Evolutionary conservation across 1,140 invertebrate genomes (phyloP).

Genomic region (Drosophila simulans): DNA sequence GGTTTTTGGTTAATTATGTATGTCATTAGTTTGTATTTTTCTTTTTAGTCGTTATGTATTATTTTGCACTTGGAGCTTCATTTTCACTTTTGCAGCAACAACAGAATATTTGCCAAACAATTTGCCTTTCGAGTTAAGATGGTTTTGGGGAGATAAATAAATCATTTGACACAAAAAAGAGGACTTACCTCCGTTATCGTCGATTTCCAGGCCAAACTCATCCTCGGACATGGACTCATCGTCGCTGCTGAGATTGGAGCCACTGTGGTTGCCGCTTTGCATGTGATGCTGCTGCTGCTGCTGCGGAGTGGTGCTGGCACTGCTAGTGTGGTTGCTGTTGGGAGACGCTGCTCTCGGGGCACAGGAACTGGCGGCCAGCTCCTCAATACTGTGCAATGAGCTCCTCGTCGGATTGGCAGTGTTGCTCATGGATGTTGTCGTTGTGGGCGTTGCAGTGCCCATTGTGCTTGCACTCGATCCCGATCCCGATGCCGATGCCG

Average conservation of each 20-base stretch:
- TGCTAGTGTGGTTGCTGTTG: constrained; percentile 23
- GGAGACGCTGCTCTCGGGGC: constrained; percentile 39
- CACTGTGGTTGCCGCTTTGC: constrained; percentile 54
- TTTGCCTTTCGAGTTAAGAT: neutral
- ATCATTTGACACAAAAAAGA: neutral
- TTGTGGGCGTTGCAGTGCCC: constrained; percentile 19
- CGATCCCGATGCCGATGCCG: constrained; percentile 6
- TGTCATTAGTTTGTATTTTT: neutral
- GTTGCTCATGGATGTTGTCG: constrained; percentile 14
- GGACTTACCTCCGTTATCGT: constrained; percentile 71
- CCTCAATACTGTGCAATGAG: constrained; percentile 73
- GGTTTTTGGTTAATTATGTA: neutral
- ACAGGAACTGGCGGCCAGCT: constrained; percentile 73
- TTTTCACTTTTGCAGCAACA: constrained; percentile 25
- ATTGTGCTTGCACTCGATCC: constrained; percentile 39
- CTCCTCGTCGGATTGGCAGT: constrained; percentile 59
- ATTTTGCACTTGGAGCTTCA: neutral
- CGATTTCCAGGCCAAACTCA: constrained; percentile 70
- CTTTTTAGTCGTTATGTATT: neutral
- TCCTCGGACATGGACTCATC: constrained; percentile 78
- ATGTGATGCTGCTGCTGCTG: constrained; percentile 43
- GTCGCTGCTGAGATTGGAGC: constrained; percentile 69
- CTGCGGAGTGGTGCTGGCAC: constrained; percentile 25
- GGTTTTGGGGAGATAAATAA: neutral
- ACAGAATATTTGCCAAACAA: constrained; percentile 59